A percentile compares a stretch with the other conserved stretches of the same genome.
Conservation (phyloP, 2,113 vertebrate species). For the Tenebrosternarchus preto region DNA sequence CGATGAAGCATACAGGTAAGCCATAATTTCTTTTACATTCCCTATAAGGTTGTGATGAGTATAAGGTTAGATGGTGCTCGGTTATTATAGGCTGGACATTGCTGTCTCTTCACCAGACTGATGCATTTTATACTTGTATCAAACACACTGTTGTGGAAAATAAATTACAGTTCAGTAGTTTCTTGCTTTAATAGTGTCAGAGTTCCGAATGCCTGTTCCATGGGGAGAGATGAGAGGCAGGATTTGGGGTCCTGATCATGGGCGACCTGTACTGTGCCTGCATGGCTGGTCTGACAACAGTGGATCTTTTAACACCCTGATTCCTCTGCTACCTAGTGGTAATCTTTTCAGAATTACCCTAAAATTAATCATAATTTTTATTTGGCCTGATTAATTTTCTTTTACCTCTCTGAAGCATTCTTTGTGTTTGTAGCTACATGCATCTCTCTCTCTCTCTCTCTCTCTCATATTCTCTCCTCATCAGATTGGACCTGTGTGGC, state of each 20-base stretch:
- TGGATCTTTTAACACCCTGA: constrained; percentile 75
- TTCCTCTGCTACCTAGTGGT: constrained; percentile 77
- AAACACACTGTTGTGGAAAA: neutral
- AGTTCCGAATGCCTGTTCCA: constrained; percentile 72
- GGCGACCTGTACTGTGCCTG: constrained; percentile 76
- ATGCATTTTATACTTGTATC: neutral
- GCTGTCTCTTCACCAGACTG: neutral
- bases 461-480: constrained; percentile 17
- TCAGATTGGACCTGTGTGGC: constrained; percentile 82
- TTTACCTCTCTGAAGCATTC: neutral
- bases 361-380: constrained; percentile 1
- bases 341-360: neutral
- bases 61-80: neutral
- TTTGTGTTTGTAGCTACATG: too few species aligned
- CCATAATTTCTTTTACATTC: neutral
- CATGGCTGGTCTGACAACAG: constrained; percentile 81
- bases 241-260: constrained; percentile 72
- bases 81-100: too few species aligned
- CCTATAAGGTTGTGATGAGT: neutral
- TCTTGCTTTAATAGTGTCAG: constrained; percentile 56
- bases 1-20: constrained; percentile 67
- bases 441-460: neutral
- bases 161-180: neutral
- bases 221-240: constrained; percentile 77
- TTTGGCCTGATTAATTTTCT: too few species aligned